A percentile compares a stretch with the other conserved stretches of the same genome.
phyloP scores from a whole-genome alignment of 2,113 vertebrate genomes.

The Crotalus tigris region DNA sequence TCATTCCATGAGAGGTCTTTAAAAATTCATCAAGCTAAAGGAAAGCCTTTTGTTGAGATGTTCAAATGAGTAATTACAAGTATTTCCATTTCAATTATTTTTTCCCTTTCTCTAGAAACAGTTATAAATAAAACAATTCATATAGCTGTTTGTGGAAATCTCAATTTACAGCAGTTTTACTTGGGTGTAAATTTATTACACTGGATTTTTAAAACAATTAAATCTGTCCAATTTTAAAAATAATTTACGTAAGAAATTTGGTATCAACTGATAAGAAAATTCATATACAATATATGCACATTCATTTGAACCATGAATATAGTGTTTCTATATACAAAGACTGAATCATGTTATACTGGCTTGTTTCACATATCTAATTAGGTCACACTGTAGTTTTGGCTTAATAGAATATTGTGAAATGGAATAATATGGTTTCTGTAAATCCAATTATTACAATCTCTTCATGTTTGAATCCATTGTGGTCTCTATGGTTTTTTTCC shows the following conservation, averaged over 20 bases:
- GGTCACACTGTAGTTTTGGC: neutral
- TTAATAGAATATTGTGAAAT: neutral
- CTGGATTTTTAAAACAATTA: neutral
- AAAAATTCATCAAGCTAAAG: constrained; percentile 20
- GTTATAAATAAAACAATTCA: neutral
- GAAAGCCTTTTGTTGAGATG: neutral
- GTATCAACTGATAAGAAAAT: neutral
- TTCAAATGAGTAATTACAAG: constrained; percentile 8
- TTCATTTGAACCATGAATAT: neutral
- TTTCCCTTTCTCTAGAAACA: neutral
- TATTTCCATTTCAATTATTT: neutral
- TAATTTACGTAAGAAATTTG: neutral
- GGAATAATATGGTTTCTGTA: neutral
- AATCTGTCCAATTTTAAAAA: neutral
- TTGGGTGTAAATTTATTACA: neutral
- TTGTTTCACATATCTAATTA: neutral
- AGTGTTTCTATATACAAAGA: neutral
- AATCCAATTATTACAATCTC: neutral
- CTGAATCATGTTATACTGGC: neutral
- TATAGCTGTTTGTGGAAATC: neutral
- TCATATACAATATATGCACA: neutral
- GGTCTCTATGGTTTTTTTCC: too few relatives aligned
- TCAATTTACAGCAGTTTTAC: neutral
- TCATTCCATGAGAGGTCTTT: neutral
- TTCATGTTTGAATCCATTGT: neutral